Evolutionary conservation across 2,797 vertebrate species (phyloP), one percentile per base, ranked within the genome.

Genomic region (Platalea minor): DNA sequence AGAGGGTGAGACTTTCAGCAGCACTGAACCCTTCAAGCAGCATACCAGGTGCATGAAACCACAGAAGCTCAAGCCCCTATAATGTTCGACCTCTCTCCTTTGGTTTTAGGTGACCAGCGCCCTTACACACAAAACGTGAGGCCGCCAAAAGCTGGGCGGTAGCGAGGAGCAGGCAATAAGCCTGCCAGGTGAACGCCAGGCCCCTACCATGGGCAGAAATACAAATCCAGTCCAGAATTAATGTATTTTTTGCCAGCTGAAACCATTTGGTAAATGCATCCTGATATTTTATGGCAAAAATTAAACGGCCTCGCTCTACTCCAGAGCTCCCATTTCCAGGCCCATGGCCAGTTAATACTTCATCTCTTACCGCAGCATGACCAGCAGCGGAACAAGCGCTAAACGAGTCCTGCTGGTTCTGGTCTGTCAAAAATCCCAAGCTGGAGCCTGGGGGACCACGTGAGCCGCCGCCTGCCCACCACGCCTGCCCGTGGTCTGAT

Each of bases 261-360:
- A 93, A 81, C 57, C 11, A 3, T 81, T 89, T 89, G 83, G 59
- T 79, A 92, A 93, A 80, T 61, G 29, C 26, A 88, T 77, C 79
- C 57, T 78, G 61, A 60, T 84, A 80, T 65, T 95, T 92, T 91
- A 85, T 0, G 1, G 85, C 65, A 92, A 65, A 91, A 92, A 48
- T 69, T 23, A 81, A 93, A 72, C 5, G 5, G 68, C 51, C 50
- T 88, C 0, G 0, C 84, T 80, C 37, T 53, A 12, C 29, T 57
- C 68, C 85, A 93, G 82, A 86, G 65, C 50, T 95, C 76, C 90
- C 91, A 94, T 93, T 96, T 93, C 89, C 93, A 96, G 96, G 95
- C 91, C 92, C 54, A 10, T 29, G 78, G 88, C 94, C 96, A 95
- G 91, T 70, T 89, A 91, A 96, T 93, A 89, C 75, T 91, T 95